Evolutionary conservation across 2,888 invertebrate species (phyloP).

Genomic region (Carabus problematicus): DNA sequence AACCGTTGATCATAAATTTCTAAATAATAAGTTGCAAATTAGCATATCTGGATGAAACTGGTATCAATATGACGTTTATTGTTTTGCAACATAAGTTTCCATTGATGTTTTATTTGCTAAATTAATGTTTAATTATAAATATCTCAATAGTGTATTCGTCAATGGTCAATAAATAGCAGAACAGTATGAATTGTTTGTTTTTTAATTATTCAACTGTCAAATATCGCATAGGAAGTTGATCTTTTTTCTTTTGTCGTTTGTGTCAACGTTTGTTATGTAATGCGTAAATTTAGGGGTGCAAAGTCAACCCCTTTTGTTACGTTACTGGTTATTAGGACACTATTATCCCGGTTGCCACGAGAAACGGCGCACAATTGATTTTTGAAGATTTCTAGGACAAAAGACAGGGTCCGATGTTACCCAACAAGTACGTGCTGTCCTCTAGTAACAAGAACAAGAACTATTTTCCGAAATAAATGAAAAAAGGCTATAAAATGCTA

Average conservation of each 20-base stretch:
- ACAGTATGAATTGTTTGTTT: too few relatives aligned
- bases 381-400: constrained; percentile 25
- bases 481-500: not conserved
- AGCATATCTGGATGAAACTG: too few relatives aligned
- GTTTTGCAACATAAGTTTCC: not conserved
- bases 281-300: not conserved
- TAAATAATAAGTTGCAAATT: too few relatives aligned
- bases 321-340: constrained; percentile 15
- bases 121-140: not conserved
- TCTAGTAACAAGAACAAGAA: not conserved
- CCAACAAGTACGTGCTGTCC: constrained; percentile 4
- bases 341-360: constrained; percentile 1
- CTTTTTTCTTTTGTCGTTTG: too few relatives aligned
- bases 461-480: not conserved
- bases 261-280: too few relatives aligned
- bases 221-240: too few relatives aligned
- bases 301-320: not conserved
- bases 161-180: too few relatives aligned
- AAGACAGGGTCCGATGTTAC: not conserved
- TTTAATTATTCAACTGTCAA: too few relatives aligned
- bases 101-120: not conserved
- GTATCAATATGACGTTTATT: too few relatives aligned
- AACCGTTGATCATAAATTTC: too few relatives aligned
- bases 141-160: too few relatives aligned
- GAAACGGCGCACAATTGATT: constrained; percentile 28